phyloP scores from a whole-genome alignment of 2,797 vertebrate genomes.

The Muscicapa striata region DNA sequence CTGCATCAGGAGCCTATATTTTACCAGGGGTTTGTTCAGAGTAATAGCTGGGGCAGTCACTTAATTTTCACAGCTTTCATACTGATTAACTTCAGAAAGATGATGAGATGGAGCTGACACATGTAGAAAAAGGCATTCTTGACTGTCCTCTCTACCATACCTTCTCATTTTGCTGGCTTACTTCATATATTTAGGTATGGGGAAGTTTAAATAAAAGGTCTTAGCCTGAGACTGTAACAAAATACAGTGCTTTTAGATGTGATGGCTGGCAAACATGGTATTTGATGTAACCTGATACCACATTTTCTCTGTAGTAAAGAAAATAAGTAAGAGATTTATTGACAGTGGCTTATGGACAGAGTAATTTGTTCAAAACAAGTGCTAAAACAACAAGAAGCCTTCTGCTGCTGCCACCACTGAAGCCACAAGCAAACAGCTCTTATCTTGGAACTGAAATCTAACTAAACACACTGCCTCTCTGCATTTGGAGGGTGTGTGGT shows the following conservation, averaged over 20 bases:
- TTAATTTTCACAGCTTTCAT: conserved; percentile 20
- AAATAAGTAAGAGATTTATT: background rate
- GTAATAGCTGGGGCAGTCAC: background rate
- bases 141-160: background rate
- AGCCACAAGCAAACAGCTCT: conserved; percentile 3
- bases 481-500: background rate
- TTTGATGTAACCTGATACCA: background rate
- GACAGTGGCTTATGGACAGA: conserved; percentile 7
- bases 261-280: background rate
- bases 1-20: conserved; percentile 20
- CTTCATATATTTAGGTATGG: background rate
- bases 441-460: conserved; percentile 57
- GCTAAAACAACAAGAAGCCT: background rate
- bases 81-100: background rate
- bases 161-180: background rate
- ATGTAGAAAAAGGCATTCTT: background rate
- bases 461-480: conserved; percentile 24
- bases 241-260: background rate
- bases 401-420: background rate
- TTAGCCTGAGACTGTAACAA: background rate
- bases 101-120: background rate
- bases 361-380: conserved; percentile 48
- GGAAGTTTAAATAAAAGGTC: background rate
- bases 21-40: background rate
- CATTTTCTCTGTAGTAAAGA: background rate